Conservation (phyloP, 2,113 vertebrate genomes). For the Mesitornis unicolor region DNA sequence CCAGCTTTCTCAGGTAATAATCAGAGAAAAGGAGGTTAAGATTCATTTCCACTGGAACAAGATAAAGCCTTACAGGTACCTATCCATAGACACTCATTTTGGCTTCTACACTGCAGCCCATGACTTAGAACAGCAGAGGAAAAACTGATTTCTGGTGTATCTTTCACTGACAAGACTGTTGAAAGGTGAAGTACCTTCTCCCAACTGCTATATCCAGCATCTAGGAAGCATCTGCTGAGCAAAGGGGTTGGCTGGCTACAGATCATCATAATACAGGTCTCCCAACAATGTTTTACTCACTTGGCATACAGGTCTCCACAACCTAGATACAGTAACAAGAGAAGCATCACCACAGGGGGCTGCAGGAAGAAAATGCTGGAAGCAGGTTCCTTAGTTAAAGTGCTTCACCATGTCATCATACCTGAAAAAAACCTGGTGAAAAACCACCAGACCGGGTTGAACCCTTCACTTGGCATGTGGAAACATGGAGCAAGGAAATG, state of each 20-base stretch:
- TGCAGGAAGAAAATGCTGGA: not conserved
- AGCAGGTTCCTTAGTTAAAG: not conserved
- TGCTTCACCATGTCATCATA: not conserved
- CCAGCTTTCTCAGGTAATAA: not conserved
- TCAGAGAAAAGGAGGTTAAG: not conserved
- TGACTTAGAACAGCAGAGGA: fast-evolving
- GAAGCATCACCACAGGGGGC: not conserved
- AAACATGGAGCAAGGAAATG: not conserved
- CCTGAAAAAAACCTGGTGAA: not conserved
- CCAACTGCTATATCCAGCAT: not conserved
- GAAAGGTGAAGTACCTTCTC: not conserved
- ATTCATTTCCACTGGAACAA: not conserved
- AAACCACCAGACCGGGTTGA: not conserved
- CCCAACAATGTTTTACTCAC: not conserved
- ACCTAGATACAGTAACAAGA: not conserved
- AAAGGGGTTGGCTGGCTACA: not conserved
- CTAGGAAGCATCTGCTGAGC: not conserved
- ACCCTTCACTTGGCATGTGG: not conserved
- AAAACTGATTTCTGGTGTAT: not conserved
- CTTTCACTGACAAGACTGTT: not conserved
- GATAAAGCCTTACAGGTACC: not conserved
- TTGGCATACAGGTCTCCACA: not conserved
- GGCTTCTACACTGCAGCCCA: not conserved
- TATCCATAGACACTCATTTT: not conserved
- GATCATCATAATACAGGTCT: not conserved